These are phyloP conservation scores for Synanthedon tipuliformis DNA, from an alignment of 2,888 invertebrate genomes.

Conservation along the genomic window DNA sequence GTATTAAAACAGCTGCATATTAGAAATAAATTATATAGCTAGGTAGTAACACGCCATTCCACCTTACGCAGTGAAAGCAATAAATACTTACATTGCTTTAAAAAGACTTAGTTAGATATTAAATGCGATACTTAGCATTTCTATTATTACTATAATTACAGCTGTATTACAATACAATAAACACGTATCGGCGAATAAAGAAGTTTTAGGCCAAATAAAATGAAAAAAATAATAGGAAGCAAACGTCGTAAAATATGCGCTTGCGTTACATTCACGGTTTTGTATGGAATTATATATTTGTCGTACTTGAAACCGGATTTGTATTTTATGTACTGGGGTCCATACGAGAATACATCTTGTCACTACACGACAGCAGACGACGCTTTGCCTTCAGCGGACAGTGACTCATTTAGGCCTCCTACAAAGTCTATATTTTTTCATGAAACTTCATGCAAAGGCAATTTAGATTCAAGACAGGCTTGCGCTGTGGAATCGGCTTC, in stretches of 20 bases:
- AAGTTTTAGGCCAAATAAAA: not conserved
- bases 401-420: conserved; percentile 23
- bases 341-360: conserved; percentile 14
- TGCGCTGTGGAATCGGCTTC: conserved; percentile 79
- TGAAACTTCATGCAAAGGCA: conserved; percentile 73
- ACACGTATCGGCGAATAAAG: too few species aligned
- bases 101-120: too few species aligned
- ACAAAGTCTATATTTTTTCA: conserved; percentile 73
- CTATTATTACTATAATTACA: too few species aligned
- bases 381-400: conserved; percentile 17
- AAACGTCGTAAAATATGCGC: conserved; percentile 2
- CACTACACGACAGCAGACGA: conserved; percentile 12
- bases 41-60: too few species aligned
- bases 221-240: not conserved
- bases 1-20: too few species aligned
- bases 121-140: too few species aligned
- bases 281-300: conserved; percentile 1
- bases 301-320: conserved; percentile 5
- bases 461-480: conserved; percentile 69
- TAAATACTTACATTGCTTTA: too few species aligned
- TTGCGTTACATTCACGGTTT: not conserved
- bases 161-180: too few species aligned
- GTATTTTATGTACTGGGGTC: conserved; percentile 7
- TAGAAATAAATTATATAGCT: too few species aligned
- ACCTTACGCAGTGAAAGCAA: too few species aligned